Percentiles rank a stretch among this genome's conserved stretches.
These are phyloP conservation scores for Thera britannica DNA, from an alignment of 2,888 invertebrate species.

Conservation along the genomic window DNA sequence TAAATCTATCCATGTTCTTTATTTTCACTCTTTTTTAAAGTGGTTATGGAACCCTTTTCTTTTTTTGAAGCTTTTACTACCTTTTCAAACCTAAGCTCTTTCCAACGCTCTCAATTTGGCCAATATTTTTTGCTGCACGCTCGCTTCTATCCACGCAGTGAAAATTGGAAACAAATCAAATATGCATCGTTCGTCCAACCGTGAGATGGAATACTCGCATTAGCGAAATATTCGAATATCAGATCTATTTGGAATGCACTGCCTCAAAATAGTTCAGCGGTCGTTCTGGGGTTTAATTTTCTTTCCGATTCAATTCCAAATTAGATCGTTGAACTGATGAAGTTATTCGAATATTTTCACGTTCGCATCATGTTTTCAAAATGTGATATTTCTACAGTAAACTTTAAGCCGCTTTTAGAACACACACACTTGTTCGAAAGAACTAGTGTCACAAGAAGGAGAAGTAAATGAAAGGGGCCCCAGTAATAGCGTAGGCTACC, in stretches of 20 bases:
- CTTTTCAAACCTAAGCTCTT: slow-evolving; percentile 15
- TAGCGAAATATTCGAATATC: slow-evolving; percentile 66
- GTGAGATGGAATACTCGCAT: slow-evolving; percentile 78
- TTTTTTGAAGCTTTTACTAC: too few species aligned
- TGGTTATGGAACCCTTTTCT: too few species aligned
- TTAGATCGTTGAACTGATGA: background rate
- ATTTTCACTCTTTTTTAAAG: too few species aligned
- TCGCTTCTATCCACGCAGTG: slow-evolving; percentile 57
- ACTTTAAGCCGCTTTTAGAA: too few species aligned
- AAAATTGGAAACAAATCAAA: slow-evolving; percentile 82
- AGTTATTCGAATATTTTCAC: background rate
- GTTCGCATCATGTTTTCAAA: background rate
- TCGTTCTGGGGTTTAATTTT: slow-evolving; percentile 53
- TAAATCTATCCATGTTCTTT: too few species aligned
- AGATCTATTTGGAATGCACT: slow-evolving; percentile 60
- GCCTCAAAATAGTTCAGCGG: slow-evolving; percentile 57
- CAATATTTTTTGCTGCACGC: slow-evolving; percentile 64
- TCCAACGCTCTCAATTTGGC: slow-evolving; percentile 48
- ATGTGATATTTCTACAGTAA: background rate
- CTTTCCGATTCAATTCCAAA: background rate
- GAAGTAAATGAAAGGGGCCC: too few species aligned
- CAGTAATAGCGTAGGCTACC: too few species aligned
- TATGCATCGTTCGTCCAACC: slow-evolving; percentile 77
- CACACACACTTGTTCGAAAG: too few species aligned
- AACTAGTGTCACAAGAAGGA: too few species aligned